Percentiles rank a stretch among this genome's conserved stretches.
phyloP scores from a whole-genome alignment of 2,113 vertebrate genomes.

The Paraplagusia blochii region DNA sequence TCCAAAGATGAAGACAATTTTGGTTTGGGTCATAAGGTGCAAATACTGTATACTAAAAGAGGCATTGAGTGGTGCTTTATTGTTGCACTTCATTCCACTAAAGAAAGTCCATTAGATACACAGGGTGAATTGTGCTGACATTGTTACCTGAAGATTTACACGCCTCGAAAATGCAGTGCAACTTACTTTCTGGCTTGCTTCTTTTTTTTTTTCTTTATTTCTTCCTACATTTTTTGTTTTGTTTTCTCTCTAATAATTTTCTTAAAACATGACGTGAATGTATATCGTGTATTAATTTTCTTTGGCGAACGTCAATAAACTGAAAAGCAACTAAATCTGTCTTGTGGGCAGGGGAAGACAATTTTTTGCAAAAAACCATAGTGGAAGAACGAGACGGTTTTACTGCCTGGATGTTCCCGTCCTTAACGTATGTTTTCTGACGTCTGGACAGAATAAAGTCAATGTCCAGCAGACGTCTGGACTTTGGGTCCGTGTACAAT shows the following conservation, averaged over 20 bases:
- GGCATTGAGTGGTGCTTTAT: conserved; percentile 68
- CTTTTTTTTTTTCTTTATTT: conserved; percentile 16
- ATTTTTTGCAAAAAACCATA: conserved; percentile 48
- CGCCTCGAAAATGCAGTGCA: conserved; percentile 81
- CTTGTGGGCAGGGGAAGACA: conserved; percentile 52
- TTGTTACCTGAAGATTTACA: conserved; percentile 90
- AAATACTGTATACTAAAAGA: conserved; percentile 75
- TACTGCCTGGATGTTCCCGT: conserved; percentile 36
- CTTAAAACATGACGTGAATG: conserved; percentile 49
- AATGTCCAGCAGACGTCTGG: not conserved
- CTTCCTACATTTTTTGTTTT: conserved; percentile 35
- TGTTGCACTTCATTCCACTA: conserved; percentile 64
- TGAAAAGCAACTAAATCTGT: conserved; percentile 56
- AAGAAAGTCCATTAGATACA: conserved; percentile 69
- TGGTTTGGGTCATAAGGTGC: conserved; percentile 80
- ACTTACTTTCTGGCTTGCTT: conserved; percentile 69
- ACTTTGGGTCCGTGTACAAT: not conserved
- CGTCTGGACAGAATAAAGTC: conserved; percentile 29
- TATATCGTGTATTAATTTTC: conserved; percentile 62
- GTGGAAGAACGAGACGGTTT: conserved; percentile 52
- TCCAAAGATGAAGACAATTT: conserved; percentile 68
- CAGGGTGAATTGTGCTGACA: conserved; percentile 87
- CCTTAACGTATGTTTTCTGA: conserved; percentile 26
- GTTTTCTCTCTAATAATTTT: not conserved
- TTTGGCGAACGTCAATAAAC: conserved; percentile 78